Evolutionary conservation across 2,113 vertebrate genomes (phyloP).

Genomic region (Cinclus mexicanus): DNA sequence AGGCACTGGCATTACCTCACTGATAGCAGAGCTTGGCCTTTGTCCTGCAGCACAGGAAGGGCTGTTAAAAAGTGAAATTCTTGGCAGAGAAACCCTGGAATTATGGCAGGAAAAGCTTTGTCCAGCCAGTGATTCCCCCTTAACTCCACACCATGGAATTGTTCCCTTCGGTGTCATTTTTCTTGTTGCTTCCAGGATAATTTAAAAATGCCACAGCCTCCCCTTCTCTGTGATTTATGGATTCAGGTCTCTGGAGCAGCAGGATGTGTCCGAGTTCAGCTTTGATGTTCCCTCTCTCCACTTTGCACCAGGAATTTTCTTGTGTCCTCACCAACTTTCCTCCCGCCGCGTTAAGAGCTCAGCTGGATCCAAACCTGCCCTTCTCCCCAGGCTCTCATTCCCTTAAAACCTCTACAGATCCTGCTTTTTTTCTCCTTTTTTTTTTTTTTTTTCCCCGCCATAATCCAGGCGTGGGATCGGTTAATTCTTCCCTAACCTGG

Average conservation of each 20-base stretch:
- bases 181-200: background rate
- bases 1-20: background rate
- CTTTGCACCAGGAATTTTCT: background rate
- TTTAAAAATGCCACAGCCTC: background rate
- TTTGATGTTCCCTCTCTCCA: background rate
- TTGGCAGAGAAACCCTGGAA: background rate
- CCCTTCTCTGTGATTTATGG: background rate
- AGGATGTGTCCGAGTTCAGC: background rate
- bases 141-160: background rate
- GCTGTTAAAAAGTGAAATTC: background rate
- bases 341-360: background rate
- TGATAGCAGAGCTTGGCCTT: background rate
- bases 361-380: background rate
- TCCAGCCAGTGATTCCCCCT: background rate
- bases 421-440: background rate
- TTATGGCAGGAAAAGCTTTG: background rate
- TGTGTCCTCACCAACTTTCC: background rate
- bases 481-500: background rate
- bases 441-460: accelerated
- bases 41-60: background rate
- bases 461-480: accelerated
- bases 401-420: background rate
- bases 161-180: background rate
- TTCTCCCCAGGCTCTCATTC: background rate
- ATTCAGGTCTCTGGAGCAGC: background rate